Evolutionary conservation across 2,113 vertebrate species (phyloP).

Genomic region (Isichthys henryi): DNA sequence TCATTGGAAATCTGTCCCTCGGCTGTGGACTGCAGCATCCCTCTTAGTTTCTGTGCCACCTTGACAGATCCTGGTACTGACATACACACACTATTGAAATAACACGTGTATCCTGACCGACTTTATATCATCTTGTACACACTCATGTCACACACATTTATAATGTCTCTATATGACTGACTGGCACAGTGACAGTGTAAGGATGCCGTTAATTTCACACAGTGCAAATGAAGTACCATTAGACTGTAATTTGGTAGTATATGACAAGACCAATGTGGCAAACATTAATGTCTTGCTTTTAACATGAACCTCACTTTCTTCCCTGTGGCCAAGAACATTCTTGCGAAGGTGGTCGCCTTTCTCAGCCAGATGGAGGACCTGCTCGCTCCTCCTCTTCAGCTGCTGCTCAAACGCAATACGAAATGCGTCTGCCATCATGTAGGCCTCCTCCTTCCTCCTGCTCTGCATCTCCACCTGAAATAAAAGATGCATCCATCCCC

Average conservation of each 20-base stretch:
- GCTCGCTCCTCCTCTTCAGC: conserved; percentile 72
- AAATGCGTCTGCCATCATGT: conserved; percentile 79
- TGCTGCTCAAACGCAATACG: conserved; percentile 89
- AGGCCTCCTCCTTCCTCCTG: conserved; percentile 75
- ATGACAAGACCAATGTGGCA: background rate
- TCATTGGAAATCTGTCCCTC: conserved; percentile 54
- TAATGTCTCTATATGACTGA: background rate
- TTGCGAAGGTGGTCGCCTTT: conserved; percentile 49
- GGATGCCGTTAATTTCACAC: background rate
- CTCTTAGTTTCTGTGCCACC: conserved; percentile 60
- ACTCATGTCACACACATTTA: background rate
- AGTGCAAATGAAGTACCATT: background rate
- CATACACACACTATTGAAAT: background rate
- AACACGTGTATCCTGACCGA: background rate
- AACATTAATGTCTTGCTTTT: background rate
- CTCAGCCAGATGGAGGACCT: conserved; percentile 66
- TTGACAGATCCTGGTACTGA: conserved; percentile 39
- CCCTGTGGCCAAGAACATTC: conserved; percentile 41
- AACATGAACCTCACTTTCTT: conserved; percentile 48
- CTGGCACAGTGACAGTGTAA: background rate
- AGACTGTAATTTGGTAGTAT: background rate
- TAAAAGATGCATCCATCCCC: conserved; percentile 12
- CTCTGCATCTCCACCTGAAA: conserved; percentile 67
- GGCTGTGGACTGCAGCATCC: conserved; percentile 53
- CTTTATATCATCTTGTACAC: background rate